A percentile compares a stretch with the other conserved stretches of the same genome.
Evolutionary conservation across 2,888 invertebrate genomes (phyloP).

Genomic region (Ophion costatus): DNA sequence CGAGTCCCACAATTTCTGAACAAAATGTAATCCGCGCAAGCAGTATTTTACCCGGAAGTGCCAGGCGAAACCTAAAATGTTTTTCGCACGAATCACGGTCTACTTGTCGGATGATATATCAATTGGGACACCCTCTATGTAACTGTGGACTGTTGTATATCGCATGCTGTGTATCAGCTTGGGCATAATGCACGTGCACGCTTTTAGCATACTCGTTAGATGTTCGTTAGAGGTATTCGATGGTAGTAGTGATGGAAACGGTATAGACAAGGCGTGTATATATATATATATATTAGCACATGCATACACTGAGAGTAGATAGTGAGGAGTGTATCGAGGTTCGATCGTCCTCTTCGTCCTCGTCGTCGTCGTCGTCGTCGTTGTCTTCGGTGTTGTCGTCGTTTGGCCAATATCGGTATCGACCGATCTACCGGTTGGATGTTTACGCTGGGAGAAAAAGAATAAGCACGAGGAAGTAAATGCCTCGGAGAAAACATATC

Average conservation of each 20-base stretch:
- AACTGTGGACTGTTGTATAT: constrained; percentile 47
- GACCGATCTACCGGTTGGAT: constrained; percentile 64
- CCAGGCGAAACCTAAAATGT: background rate
- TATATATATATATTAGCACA: constrained; percentile 24
- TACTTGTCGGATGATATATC: constrained; percentile 29
- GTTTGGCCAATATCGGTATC: constrained; percentile 66
- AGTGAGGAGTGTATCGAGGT: constrained; percentile 59
- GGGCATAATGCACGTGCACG: constrained; percentile 72
- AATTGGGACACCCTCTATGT: constrained; percentile 66
- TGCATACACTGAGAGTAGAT: constrained; percentile 28
- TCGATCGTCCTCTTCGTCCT: constrained; percentile 62
- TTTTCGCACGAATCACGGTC: background rate
- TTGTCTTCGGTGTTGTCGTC: constrained; percentile 53
- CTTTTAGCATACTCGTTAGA: constrained; percentile 71
- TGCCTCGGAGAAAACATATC: constrained; percentile 66
- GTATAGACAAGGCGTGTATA: constrained; percentile 49
- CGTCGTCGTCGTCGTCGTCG: constrained; percentile 49
- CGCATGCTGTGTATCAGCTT: constrained; percentile 66
- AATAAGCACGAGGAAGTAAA: constrained; percentile 67
- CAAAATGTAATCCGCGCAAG: no score
- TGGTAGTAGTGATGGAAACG: constrained; percentile 63
- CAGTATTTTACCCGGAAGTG: background rate
- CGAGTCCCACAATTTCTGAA: background rate
- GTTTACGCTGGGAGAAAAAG: constrained; percentile 45
- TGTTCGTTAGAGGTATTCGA: constrained; percentile 69